Conservation (phyloP, 2,888 invertebrate species). For the Lypha dubia region DNA sequence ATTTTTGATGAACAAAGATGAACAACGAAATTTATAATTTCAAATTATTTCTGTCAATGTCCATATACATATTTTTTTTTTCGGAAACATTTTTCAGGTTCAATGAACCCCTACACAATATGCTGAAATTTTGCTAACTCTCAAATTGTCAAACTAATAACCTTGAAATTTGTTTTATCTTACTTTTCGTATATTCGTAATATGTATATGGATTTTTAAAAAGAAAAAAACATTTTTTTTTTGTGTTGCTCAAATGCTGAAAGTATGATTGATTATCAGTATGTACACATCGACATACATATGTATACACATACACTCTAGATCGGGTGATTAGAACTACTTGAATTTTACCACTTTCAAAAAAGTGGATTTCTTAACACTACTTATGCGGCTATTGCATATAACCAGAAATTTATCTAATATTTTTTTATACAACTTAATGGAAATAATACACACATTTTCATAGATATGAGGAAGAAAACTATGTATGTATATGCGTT, state of each 20-base stretch:
- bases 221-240: not conserved
- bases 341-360: too few relatives aligned
- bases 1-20: conserved; percentile 27
- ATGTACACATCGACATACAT: too few relatives aligned
- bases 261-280: too few relatives aligned
- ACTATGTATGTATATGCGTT: too few relatives aligned
- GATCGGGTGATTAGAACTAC: too few relatives aligned
- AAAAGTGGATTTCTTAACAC: too few relatives aligned
- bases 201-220: not conserved
- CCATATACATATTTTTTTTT: not conserved
- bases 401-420: too few relatives aligned
- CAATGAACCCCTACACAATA: conserved; percentile 50
- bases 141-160: conserved; percentile 18
- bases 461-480: too few relatives aligned
- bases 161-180: conserved; percentile 52
- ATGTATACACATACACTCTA: too few relatives aligned
- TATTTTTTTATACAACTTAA: too few relatives aligned
- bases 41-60: conserved; percentile 1
- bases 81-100: conserved; percentile 30
- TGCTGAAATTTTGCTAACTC: conserved; percentile 20
- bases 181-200: not conserved
- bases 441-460: too few relatives aligned
- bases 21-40: conserved; percentile 21
- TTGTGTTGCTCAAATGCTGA: not conserved
- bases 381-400: too few relatives aligned